Percentiles rank a stretch among this genome's conserved stretches.
Conservation (phyloP, 2,888 invertebrate genomes). For the Ypsolopha scabrella region DNA sequence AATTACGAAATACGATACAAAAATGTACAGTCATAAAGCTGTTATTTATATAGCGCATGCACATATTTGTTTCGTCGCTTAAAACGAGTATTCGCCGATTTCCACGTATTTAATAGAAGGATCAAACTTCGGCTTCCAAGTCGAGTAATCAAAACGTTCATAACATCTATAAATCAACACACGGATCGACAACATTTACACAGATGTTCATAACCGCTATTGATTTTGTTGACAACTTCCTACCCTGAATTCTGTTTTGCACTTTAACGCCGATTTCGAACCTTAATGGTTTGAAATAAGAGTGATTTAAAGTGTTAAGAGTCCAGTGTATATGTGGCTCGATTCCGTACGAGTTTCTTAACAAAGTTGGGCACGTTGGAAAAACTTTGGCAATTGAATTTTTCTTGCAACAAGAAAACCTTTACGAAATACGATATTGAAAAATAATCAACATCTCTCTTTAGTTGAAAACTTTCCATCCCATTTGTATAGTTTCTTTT, state of each 20-base stretch:
- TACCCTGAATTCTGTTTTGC: background rate
- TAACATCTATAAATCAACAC: background rate
- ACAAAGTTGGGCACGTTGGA: conserved; percentile 26
- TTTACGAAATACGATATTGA: conserved; percentile 19
- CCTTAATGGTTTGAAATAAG: background rate
- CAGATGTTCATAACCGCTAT: conserved; percentile 16
- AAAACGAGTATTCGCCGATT: too few species aligned
- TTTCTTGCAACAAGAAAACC: conserved; percentile 23
- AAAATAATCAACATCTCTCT: conserved; percentile 1
- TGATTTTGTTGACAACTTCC: conserved; percentile 1
- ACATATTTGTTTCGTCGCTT: too few species aligned
- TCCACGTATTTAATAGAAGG: too few species aligned
- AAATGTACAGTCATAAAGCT: too few species aligned
- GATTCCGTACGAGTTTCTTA: background rate
- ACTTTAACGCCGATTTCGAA: background rate
- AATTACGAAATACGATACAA: too few species aligned
- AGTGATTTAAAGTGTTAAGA: background rate
- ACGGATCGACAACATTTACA: conserved; percentile 16
- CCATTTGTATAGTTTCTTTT: background rate
- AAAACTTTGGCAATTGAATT: conserved; percentile 33
- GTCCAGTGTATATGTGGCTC: background rate
- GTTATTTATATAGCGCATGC: too few species aligned
- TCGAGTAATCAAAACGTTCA: background rate
- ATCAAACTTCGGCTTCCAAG: background rate
- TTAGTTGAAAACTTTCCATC: background rate